These are phyloP conservation scores for Crocallis elinguaria DNA, from an alignment of 2,888 invertebrate species.

Conservation along the genomic window DNA sequence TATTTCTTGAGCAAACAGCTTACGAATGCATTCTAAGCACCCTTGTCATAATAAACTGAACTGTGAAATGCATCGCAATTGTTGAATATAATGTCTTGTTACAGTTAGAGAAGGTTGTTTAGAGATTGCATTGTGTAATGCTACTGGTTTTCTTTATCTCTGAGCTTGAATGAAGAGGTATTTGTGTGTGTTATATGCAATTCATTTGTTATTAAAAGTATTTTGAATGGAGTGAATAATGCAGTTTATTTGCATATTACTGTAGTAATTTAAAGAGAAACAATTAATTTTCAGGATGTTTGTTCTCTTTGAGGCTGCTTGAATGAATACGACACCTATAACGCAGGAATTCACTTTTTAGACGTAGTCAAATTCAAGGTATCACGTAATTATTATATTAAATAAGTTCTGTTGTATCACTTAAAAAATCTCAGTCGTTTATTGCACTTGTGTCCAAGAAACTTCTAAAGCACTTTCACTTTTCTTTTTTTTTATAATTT, in stretches of 20 bases:
- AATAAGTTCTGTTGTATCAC: too few relatives aligned
- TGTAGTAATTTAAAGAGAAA: too few relatives aligned
- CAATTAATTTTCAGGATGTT: too few relatives aligned
- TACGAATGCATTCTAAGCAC: conserved; percentile 44
- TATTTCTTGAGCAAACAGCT: conserved; percentile 68
- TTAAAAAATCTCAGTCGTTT: too few relatives aligned
- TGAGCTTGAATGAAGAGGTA: conserved; percentile 58
- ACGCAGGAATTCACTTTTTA: too few relatives aligned
- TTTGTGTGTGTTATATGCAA: conserved; percentile 32
- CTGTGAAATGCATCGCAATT: conserved; percentile 9
- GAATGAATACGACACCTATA: too few relatives aligned
- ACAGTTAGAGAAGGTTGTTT: conserved; percentile 42
- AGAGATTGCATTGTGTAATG: conserved; percentile 46
- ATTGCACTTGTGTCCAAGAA: too few relatives aligned
- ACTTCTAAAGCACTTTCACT: too few relatives aligned
- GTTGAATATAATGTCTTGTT: neutral
- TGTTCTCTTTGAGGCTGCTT: too few relatives aligned
- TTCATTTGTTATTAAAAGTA: conserved; percentile 14
- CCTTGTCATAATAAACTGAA: conserved; percentile 50
- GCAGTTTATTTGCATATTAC: conserved; percentile 17
- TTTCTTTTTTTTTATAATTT: too few relatives aligned
- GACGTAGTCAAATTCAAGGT: too few relatives aligned
- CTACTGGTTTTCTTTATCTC: conserved; percentile 43
- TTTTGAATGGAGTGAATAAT: conserved; percentile 21
- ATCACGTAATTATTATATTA: too few relatives aligned